A percentile compares a stretch with the other conserved stretches of the same genome.
These are phyloP conservation scores for Gonocerus acuteangulatus DNA, from an alignment of 2,888 invertebrate genomes.

Conservation along the genomic window DNA sequence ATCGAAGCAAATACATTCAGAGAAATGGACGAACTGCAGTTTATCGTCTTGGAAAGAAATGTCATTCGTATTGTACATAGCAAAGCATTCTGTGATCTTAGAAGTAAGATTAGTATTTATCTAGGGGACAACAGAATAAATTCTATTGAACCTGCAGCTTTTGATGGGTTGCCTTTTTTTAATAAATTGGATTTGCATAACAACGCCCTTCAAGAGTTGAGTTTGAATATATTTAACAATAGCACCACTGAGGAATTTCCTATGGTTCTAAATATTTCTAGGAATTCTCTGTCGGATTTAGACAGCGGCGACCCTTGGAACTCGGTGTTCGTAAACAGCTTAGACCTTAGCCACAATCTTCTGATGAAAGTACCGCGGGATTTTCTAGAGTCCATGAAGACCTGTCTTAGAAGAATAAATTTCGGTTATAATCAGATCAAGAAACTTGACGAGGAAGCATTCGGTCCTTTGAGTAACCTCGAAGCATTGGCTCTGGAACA, in stretches of 20 bases:
- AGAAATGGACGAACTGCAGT: constrained; percentile 63
- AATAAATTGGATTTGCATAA: constrained; percentile 72
- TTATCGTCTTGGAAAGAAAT: constrained; percentile 70
- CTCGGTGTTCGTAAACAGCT: constrained; percentile 55
- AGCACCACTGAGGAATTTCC: constrained; percentile 57
- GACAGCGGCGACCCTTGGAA: constrained; percentile 44
- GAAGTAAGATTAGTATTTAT: constrained; percentile 70
- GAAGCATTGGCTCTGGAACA: constrained; percentile 66
- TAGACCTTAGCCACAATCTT: constrained; percentile 64
- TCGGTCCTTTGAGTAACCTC: constrained; percentile 60
- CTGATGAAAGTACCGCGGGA: constrained; percentile 56
- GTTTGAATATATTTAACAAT: constrained; percentile 59
- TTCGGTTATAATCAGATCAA: constrained; percentile 67
- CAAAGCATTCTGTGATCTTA: constrained; percentile 67
- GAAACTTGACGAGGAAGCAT: constrained; percentile 62
- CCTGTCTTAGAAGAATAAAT: constrained; percentile 59
- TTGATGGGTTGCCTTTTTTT: constrained; percentile 66
- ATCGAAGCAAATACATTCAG: constrained; percentile 64
- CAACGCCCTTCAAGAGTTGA: constrained; percentile 63
- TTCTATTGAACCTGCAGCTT: constrained; percentile 63
- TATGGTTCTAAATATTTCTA: constrained; percentile 67
- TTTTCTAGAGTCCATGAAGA: constrained; percentile 57
- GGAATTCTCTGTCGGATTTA: constrained; percentile 53
- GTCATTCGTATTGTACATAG: constrained; percentile 61
- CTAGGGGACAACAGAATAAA: constrained; percentile 73